Evolutionary conservation across 2,888 invertebrate species (phyloP).

Genomic region (Meghimatium bilineatum): DNA sequence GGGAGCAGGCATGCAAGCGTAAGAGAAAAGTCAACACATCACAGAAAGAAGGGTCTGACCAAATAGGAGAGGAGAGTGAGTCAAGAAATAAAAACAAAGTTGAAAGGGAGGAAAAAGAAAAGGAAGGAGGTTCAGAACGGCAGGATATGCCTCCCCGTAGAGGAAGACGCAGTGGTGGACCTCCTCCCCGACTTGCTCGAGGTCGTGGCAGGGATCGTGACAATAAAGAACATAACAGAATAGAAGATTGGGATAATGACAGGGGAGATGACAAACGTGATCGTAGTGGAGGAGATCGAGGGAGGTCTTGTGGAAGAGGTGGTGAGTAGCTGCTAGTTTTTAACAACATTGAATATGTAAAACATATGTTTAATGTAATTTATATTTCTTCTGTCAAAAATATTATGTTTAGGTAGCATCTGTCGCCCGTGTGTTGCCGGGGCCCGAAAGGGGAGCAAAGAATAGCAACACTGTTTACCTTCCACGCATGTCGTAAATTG

Average conservation of each 20-base stretch:
- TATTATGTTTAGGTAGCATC: too few species aligned
- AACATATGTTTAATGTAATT: too few species aligned
- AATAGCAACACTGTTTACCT: too few species aligned
- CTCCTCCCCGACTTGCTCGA: conserved; percentile 65
- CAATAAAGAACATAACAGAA: conserved; percentile 44
- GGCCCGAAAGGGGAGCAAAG: too few species aligned
- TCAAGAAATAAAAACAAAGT: conserved; percentile 45
- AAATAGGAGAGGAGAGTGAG: conserved; percentile 48
- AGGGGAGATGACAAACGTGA: conserved; percentile 52
- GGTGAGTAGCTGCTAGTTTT: conserved; percentile 6
- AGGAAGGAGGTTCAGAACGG: conserved; percentile 57
- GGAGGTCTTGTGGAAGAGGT: conserved; percentile 43
- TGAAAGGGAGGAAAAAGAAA: conserved; percentile 59
- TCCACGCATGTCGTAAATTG: too few species aligned
- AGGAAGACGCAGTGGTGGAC: conserved; percentile 64
- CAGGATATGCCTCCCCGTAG: conserved; percentile 51
- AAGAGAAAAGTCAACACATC: conserved; percentile 61
- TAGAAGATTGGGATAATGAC: conserved; percentile 49
- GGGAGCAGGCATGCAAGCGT: conserved; percentile 70
- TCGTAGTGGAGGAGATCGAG: conserved; percentile 45
- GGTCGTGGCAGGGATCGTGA: conserved; percentile 62
- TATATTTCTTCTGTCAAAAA: too few species aligned
- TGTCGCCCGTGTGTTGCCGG: too few species aligned
- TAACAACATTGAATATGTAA: background rate
- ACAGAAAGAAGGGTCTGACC: conserved; percentile 58